Evolutionary conservation across 2,797 vertebrate genomes (phyloP).

Genomic region (Otus scops): DNA sequence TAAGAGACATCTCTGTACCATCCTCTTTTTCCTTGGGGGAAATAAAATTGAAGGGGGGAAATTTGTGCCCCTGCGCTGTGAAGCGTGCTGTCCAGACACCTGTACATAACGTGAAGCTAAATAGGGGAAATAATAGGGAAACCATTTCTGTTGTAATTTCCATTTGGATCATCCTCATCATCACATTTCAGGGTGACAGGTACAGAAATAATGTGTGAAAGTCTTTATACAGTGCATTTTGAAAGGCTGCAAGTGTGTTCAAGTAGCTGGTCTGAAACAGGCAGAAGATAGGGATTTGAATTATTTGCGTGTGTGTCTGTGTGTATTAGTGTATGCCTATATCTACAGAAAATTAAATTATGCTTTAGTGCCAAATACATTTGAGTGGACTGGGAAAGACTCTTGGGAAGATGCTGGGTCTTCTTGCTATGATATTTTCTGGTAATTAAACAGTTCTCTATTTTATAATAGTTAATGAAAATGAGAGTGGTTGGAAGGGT

Average conservation of each 20-base stretch:
- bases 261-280: slow-evolving; percentile 6
- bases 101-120: slow-evolving; percentile 66
- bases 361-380: slow-evolving; percentile 27
- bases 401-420: slow-evolving; percentile 49
- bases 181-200: slow-evolving; percentile 69
- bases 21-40: not conserved
- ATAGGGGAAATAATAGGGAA: slow-evolving; percentile 64
- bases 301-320: not conserved
- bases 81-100: slow-evolving; percentile 56
- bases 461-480: slow-evolving; percentile 43
- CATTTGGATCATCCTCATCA: slow-evolving; percentile 66
- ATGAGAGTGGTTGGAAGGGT: slow-evolving; percentile 49
- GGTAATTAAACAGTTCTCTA: slow-evolving; percentile 61
- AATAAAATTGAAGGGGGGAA: not conserved
- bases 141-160: slow-evolving; percentile 60
- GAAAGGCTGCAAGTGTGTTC: slow-evolving; percentile 62
- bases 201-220: slow-evolving; percentile 70
- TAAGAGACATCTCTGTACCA: not conserved
- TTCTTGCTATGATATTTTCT: slow-evolving; percentile 51
- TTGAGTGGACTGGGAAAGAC: slow-evolving; percentile 22
- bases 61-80: slow-evolving; percentile 12
- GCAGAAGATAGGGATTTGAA: not conserved
- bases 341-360: slow-evolving; percentile 49
- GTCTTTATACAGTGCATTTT: not conserved
- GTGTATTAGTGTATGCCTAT: not conserved